Evolutionary conservation across 2,113 vertebrate species (phyloP), one percentile per base, ranked within the genome.

Genomic region (Corydoras maculifer): DNA sequence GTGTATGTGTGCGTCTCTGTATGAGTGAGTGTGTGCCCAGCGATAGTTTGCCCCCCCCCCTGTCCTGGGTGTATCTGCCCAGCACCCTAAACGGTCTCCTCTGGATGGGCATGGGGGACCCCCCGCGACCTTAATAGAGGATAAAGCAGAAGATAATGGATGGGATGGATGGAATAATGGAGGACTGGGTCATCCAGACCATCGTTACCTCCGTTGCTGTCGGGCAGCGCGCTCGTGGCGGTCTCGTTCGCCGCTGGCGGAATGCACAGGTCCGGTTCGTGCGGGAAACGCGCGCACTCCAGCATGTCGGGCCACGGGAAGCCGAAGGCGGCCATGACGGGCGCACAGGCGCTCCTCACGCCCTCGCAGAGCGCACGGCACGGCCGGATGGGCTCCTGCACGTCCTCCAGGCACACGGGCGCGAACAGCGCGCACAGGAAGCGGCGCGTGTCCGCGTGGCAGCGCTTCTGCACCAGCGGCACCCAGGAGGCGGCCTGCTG

Each of bases 261-360:
- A 70, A 99, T 97, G 85, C 97, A 99, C 58, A 99, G 87, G 82
- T 99, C 96, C 69, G 98, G 96, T 85, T 98, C 95, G 51, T 86
- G 85, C 13, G 96, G 95, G 78, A 98, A 98, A 2, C 93, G 94
- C 61, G 85, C 86, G 77, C 97, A 99, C 75, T 97, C 91, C 72
- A 99, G 84, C 95, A 99, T 98, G 79, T 94, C 94, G 0, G 97
- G 96, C 97, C 97, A 98, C 8, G 95, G 97, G 76, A 95, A 99
- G 75, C 97, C 97, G 58, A 98, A 99, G 35, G 94, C 94, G 54
- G 92, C 93, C 97, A 99, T 99, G 14, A 99, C 94, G 0, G 97
- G 97, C 13, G 91, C 94, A 82, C 97, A 99, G 82, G 94, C 94
- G 73, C 87, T 83, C 78, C 90, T 92, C 79, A 98, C 97, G 82